These are phyloP conservation scores for Cyclura pinguis DNA, from an alignment of 2,797 vertebrate species.

Conservation along the genomic window DNA sequence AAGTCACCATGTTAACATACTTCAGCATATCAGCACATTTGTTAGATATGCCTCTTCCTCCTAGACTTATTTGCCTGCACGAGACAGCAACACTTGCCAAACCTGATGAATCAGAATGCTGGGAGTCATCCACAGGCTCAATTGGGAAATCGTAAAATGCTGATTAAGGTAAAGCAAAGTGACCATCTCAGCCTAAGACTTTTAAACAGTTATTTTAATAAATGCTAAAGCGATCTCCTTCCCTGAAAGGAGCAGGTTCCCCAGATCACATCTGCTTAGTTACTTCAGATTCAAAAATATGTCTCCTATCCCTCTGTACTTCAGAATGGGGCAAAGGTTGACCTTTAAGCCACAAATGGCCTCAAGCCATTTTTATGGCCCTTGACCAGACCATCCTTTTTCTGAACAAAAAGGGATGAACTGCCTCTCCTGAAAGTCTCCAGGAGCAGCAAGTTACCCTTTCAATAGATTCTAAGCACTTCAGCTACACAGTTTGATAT, in stretches of 20 bases:
- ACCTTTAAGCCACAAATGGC: no score
- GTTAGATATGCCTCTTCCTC: neutral
- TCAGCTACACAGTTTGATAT: no score
- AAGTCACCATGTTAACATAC: neutral
- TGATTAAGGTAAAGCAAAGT: neutral
- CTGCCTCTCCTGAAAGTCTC: no score
- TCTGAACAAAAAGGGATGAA: no score
- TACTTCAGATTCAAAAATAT: constrained; percentile 60
- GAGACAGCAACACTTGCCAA: neutral
- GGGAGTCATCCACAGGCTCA: neutral
- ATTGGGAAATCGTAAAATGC: neutral
- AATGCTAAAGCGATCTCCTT: constrained; percentile 38
- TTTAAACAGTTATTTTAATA: neutral
- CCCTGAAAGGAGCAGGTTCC: constrained; percentile 49
- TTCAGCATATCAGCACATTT: neutral
- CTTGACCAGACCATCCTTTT: no score
- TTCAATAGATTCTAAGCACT: no score
- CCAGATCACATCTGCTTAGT: constrained; percentile 51
- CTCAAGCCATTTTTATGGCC: no score
- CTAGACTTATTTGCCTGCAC: neutral
- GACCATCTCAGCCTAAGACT: neutral
- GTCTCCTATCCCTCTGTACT: neutral
- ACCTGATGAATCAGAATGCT: neutral
- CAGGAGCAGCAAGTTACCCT: no score
- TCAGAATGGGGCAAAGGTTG: no score